phyloP scores from a whole-genome alignment of 2,888 invertebrate genomes.

The Drosophila cracens region DNA sequence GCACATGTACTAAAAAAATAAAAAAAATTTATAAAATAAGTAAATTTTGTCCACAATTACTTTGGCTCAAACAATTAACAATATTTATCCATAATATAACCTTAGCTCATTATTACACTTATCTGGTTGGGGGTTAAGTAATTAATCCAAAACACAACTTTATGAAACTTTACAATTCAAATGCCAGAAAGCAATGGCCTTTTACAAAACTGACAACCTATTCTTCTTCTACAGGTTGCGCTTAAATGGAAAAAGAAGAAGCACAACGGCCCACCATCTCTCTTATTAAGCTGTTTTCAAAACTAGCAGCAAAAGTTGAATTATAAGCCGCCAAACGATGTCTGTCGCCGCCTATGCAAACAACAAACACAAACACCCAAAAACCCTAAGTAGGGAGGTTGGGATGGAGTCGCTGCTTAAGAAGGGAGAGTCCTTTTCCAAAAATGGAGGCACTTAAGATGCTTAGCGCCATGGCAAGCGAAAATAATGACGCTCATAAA shows the following conservation, averaged over 20 bases:
- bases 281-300: conserved; percentile 64
- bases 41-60: neutral
- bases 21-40: neutral
- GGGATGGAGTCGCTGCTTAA: neutral
- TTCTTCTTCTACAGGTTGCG: conserved; percentile 3
- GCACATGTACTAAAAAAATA: neutral
- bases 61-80: neutral
- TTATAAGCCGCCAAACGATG: conserved; percentile 71
- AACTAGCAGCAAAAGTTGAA: conserved; percentile 72
- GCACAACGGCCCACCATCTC: conserved; percentile 34
- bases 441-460: conserved; percentile 72
- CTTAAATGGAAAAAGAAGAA: conserved; percentile 8
- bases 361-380: conserved; percentile 27
- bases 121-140: neutral
- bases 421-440: conserved; percentile 1
- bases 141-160: conserved; percentile 33
- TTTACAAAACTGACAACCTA: conserved; percentile 21
- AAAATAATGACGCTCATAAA: conserved; percentile 80
- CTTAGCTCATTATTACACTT: neutral
- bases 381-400: neutral
- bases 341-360: conserved; percentile 70
- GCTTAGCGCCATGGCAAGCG: conserved; percentile 79
- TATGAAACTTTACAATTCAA: conserved; percentile 9
- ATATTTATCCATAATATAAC: neutral
- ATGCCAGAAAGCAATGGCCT: conserved; percentile 25